phyloP scores from a whole-genome alignment of 2,888 invertebrate genomes.

The Aethes cnicana region DNA sequence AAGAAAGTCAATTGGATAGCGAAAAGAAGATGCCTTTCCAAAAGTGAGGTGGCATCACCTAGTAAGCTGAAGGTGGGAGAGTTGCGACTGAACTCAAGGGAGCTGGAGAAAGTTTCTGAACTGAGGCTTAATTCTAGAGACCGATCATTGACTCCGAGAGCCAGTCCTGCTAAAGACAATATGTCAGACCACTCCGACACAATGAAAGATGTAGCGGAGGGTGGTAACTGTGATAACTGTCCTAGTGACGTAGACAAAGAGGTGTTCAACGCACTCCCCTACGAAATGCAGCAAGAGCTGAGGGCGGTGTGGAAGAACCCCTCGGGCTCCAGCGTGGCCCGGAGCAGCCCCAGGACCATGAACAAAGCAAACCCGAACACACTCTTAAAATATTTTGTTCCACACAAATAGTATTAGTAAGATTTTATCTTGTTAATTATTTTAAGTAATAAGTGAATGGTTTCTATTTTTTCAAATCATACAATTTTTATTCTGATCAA shows the following conservation, averaged over 20 bases:
- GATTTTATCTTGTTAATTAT: constrained; percentile 76
- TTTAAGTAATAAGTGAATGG: constrained; percentile 81
- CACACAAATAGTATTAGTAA: constrained; percentile 84
- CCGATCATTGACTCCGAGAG: constrained; percentile 70
- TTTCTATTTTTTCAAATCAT: constrained; percentile 83
- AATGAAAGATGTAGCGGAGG: constrained; percentile 66
- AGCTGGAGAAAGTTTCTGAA: constrained; percentile 81
- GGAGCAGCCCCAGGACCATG: constrained; percentile 71
- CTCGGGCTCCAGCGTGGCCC: constrained; percentile 63
- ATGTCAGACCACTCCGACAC: constrained; percentile 67
- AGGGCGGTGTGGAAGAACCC: constrained; percentile 85
- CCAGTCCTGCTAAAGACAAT: constrained; percentile 73
- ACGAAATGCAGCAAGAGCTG: constrained; percentile 88
- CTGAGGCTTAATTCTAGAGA: constrained; percentile 72
- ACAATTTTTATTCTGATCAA: constrained; percentile 82
- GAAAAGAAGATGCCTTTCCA: constrained; percentile 72
- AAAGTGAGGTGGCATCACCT: constrained; percentile 84
- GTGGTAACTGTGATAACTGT: constrained; percentile 74
- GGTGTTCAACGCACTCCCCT: constrained; percentile 87
- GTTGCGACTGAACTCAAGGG: constrained; percentile 84
- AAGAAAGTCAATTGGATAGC: constrained; percentile 79
- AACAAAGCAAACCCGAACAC: constrained; percentile 84
- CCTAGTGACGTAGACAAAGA: constrained; percentile 86
- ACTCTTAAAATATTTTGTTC: constrained; percentile 86
- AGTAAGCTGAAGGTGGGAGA: constrained; percentile 87